These are phyloP conservation scores for Terrapene triunguis DNA, from an alignment of 2,113 vertebrate species.

Conservation along the genomic window DNA sequence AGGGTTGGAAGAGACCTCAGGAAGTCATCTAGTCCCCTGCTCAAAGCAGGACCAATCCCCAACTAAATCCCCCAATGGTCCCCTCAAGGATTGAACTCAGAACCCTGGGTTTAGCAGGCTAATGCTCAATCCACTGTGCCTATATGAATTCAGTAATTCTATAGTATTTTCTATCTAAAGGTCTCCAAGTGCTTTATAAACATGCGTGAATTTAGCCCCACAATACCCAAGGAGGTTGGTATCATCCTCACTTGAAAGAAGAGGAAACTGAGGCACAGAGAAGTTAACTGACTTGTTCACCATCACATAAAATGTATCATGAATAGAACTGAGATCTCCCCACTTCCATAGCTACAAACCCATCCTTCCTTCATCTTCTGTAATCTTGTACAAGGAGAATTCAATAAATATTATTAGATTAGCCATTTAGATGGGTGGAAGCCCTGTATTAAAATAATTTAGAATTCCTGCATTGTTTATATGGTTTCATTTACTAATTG, in stretches of 20 bases:
- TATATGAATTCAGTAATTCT: not conserved
- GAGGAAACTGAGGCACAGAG: not conserved
- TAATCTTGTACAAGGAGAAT: not conserved
- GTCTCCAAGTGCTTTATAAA: not conserved
- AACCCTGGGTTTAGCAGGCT: too few relatives aligned
- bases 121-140: too few relatives aligned
- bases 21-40: too few relatives aligned
- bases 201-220: not conserved
- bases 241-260: not conserved
- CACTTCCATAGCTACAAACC: not conserved
- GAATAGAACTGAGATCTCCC: not conserved
- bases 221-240: not conserved
- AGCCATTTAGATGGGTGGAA: constrained; percentile 44
- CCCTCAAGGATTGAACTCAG: too few relatives aligned
- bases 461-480: constrained; percentile 32
- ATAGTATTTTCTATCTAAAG: not conserved
- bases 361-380: not conserved
- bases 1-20: too few relatives aligned
- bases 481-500: constrained; percentile 42
- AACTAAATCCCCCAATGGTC: too few relatives aligned
- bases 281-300: not conserved
- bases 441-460: constrained; percentile 6
- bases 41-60: too few relatives aligned
- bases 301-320: not conserved
- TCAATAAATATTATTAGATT: constrained; percentile 42